A percentile compares a stretch with the other conserved stretches of the same genome.
phyloP scores from a whole-genome alignment of 1,140 invertebrate species.

The Cyclina sinensis region DNA sequence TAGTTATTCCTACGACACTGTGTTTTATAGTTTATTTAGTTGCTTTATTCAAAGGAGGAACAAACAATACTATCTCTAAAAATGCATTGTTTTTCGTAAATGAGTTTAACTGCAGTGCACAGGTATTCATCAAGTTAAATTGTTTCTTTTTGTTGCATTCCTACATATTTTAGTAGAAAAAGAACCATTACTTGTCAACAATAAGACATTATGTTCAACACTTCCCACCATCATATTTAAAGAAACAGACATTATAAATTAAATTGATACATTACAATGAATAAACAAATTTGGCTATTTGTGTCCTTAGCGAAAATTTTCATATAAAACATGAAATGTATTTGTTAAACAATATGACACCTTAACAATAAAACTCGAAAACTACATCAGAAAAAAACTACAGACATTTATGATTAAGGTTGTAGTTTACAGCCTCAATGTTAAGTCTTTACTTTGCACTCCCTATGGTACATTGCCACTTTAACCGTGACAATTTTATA shows the following conservation, averaged over 20 bases:
- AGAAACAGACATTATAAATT: neutral
- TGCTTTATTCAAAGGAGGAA: too few species aligned
- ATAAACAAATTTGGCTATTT: conserved; percentile 46
- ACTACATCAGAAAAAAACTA: conserved; percentile 1
- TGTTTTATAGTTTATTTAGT: too few species aligned
- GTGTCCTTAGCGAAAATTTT: conserved; percentile 25
- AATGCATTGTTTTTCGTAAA: too few species aligned
- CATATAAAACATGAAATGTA: conserved; percentile 3
- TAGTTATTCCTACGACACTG: too few species aligned
- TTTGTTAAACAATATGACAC: conserved; percentile 30
- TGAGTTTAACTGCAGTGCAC: too few species aligned
- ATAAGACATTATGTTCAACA: neutral
- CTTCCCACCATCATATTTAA: neutral
- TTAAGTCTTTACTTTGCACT: conserved; percentile 17
- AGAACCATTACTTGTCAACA: neutral
- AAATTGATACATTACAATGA: conserved; percentile 42
- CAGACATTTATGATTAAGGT: conserved; percentile 7
- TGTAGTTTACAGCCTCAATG: neutral
- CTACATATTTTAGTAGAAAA: neutral
- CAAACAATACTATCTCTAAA: too few species aligned
- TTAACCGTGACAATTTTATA: conserved; percentile 34
- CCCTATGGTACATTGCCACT: neutral
- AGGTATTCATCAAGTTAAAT: too few species aligned
- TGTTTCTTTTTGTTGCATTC: too few species aligned
- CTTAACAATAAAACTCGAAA: conserved; percentile 22